These are phyloP conservation scores for Panonychus citri DNA, from an alignment of 1,140 invertebrate species.

Conservation along the genomic window DNA sequence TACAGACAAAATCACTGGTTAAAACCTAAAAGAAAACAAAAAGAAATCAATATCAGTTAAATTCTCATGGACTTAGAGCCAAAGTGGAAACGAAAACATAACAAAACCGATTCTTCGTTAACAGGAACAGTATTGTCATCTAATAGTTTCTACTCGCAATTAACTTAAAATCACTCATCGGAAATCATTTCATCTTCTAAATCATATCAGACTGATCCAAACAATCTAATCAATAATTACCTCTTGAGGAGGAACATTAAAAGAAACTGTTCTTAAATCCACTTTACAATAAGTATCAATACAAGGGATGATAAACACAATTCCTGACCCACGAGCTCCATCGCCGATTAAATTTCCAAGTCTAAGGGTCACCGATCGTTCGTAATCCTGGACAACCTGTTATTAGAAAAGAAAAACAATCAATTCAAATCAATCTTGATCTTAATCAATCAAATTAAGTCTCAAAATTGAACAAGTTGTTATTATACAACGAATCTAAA, in stretches of 20 bases:
- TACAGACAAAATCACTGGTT: slow-evolving; percentile 70
- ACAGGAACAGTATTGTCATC: too few species aligned
- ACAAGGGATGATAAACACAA: slow-evolving; percentile 31
- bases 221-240: slow-evolving; percentile 17
- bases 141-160: too few species aligned
- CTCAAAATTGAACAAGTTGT: too few species aligned
- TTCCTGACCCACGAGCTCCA: slow-evolving; percentile 18
- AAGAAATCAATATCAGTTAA: background rate
- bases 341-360: slow-evolving; percentile 15
- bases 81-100: too few species aligned
- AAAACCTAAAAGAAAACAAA: slow-evolving; percentile 23
- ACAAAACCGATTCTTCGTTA: too few species aligned
- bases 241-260: slow-evolving; percentile 34
- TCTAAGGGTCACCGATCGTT: slow-evolving; percentile 17
- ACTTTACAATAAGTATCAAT: slow-evolving; percentile 31
- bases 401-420: background rate
- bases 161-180: too few species aligned
- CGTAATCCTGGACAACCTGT: slow-evolving; percentile 19
- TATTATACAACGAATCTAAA: too few species aligned
- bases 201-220: too few species aligned
- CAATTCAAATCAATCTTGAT: too few species aligned
- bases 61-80: background rate
- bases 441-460: too few species aligned
- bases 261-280: slow-evolving; percentile 31
- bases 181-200: too few species aligned